Evolutionary conservation across 2,888 invertebrate genomes (phyloP).

Genomic region (Drosophila picticornis): DNA sequence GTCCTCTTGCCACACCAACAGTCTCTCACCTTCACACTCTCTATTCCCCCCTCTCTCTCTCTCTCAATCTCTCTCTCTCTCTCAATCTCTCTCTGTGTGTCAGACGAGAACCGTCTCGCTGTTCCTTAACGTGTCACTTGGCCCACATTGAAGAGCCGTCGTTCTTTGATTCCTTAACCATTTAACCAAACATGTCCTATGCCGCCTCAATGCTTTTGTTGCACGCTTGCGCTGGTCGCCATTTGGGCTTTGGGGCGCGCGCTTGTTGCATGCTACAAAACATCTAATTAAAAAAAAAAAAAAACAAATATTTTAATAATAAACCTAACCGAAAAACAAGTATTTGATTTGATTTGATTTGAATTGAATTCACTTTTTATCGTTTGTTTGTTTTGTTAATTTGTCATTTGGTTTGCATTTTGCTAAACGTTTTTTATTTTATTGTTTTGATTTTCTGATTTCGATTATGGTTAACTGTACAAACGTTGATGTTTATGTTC

Average conservation of each 20-base stretch:
- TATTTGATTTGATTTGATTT: neutral
- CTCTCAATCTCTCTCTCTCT: neutral
- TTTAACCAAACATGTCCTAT: constrained; percentile 7
- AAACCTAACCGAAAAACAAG: constrained; percentile 5
- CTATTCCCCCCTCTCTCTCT: neutral
- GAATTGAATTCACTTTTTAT: neutral
- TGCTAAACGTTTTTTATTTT: constrained; percentile 27
- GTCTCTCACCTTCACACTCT: constrained; percentile 8
- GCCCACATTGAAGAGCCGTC: constrained; percentile 1
- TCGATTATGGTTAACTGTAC: constrained; percentile 28
- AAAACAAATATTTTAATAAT: neutral
- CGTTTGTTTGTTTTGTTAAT: constrained; percentile 12
- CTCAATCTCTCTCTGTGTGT: neutral
- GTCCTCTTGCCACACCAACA: neutral
- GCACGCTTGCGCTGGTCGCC: constrained; percentile 36
- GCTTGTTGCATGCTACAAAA: constrained; percentile 44
- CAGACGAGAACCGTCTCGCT: neutral
- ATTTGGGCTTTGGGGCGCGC: constrained; percentile 11
- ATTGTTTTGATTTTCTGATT: constrained; percentile 1
- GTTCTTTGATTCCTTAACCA: neutral
- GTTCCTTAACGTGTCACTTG: constrained; percentile 5
- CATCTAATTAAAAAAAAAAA: neutral
- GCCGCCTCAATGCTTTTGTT: constrained; percentile 35
- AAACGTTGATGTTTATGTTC: constrained; percentile 59
- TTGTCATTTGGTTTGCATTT: constrained; percentile 5